A percentile compares a stretch with the other conserved stretches of the same genome.
Conservation (phyloP, 2,797 vertebrate genomes). For the Phalloptychus januarius region DNA sequence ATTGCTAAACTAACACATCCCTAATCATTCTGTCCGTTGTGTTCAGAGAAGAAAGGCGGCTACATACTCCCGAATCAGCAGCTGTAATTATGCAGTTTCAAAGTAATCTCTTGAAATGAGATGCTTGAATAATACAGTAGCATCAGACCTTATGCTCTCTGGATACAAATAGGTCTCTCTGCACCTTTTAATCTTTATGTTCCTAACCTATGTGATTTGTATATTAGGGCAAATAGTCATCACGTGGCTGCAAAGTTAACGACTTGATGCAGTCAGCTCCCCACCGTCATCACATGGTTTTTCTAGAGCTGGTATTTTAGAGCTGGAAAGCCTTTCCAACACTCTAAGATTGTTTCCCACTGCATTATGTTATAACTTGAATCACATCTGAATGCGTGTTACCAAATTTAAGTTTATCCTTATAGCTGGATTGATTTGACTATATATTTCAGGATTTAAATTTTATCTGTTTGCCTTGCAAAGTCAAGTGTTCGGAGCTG, state of each 20-base stretch:
- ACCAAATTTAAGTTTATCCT: background rate
- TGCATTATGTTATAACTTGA: background rate
- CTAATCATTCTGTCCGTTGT: conserved; percentile 6
- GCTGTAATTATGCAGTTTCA: conserved; percentile 1
- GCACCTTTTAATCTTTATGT: background rate
- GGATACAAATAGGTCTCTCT: background rate
- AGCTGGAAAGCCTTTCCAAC: background rate
- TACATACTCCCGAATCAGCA: background rate
- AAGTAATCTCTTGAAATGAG: conserved; percentile 4
- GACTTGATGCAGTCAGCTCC: background rate
- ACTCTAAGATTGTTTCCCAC: background rate
- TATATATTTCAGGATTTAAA: background rate
- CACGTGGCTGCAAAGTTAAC: background rate
- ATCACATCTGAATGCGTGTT: background rate
- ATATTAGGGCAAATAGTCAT: background rate
- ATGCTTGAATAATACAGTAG: background rate
- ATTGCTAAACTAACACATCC: background rate
- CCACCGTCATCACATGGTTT: background rate
- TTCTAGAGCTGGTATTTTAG: background rate
- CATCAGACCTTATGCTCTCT: background rate
- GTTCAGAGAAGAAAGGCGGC: background rate
- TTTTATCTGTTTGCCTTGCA: background rate
- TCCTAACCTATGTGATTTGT: background rate
- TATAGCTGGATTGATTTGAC: background rate
- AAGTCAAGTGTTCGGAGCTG: background rate